Evolutionary conservation across 2,888 invertebrate genomes (phyloP).

Genomic region (Melipona bicolor): DNA sequence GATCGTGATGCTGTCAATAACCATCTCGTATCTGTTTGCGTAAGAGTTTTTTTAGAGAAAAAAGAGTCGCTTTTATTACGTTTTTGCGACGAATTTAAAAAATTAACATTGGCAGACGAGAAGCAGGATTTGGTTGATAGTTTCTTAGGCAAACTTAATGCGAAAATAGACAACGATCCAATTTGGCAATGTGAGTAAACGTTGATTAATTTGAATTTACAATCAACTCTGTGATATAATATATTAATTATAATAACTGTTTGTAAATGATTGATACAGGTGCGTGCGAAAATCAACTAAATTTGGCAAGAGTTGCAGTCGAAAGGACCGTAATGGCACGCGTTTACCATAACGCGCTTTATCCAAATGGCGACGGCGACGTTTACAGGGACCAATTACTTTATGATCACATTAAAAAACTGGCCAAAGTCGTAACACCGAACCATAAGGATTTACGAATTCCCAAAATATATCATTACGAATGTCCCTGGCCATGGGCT

Average conservation of each 20-base stretch:
- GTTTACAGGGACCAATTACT: conserved; percentile 95
- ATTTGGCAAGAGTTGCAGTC: conserved; percentile 92
- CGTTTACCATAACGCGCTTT: conserved; percentile 96
- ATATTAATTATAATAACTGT: not conserved
- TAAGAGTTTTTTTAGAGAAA: conserved; percentile 92
- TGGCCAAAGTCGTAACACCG: conserved; percentile 91
- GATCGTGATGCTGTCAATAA: conserved; percentile 90
- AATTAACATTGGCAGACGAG: conserved; percentile 93
- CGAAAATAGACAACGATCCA: conserved; percentile 89
- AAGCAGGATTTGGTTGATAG: conserved; percentile 95
- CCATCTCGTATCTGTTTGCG: conserved; percentile 91
- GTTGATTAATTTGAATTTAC: conserved; percentile 29
- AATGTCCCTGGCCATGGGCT: conserved; percentile 98
- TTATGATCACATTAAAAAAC: conserved; percentile 94
- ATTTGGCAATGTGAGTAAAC: conserved; percentile 88
- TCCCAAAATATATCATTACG: conserved; percentile 93
- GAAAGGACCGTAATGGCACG: conserved; percentile 96
- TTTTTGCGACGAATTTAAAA: conserved; percentile 93
- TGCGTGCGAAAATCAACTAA: conserved; percentile 89
- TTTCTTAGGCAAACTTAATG: conserved; percentile 90
- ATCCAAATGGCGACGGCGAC: conserved; percentile 99
- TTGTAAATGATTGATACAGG: conserved; percentile 83
- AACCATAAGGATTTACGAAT: conserved; percentile 93
- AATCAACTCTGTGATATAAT: not conserved
- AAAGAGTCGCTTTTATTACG: conserved; percentile 89